Conservation (phyloP, 53 echinoderm and acorn worm genomes). For the Arbacia lixula region DNA sequence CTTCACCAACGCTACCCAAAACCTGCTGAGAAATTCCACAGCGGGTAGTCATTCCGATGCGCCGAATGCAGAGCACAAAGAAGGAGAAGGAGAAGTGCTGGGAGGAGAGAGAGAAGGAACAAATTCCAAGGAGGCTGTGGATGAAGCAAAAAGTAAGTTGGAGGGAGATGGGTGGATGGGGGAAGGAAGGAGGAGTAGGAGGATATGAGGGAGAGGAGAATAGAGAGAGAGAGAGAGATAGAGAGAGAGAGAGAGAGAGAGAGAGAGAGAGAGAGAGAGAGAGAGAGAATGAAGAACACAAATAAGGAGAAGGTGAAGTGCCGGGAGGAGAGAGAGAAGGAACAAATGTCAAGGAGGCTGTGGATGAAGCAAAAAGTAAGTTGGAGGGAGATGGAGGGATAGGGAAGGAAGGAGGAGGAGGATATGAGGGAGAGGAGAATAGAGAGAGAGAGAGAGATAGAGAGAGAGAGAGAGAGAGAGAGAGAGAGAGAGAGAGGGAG, state of each 20-base stretch:
- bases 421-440: too few relatives aligned
- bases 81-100: background rate
- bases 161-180: too few relatives aligned
- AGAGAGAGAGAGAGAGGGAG: too few relatives aligned
- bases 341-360: background rate
- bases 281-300: background rate
- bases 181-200: too few relatives aligned
- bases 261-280: too few relatives aligned
- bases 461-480: too few relatives aligned
- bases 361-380: slow-evolving; percentile 14
- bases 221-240: too few relatives aligned
- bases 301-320: background rate
- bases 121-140: slow-evolving; percentile 5
- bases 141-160: slow-evolving; percentile 11
- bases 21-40: background rate
- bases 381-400: background rate
- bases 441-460: too few relatives aligned
- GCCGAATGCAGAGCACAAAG: background rate
- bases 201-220: too few relatives aligned
- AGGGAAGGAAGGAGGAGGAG: too few relatives aligned
- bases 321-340: background rate
- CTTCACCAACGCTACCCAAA: slow-evolving; percentile 66
- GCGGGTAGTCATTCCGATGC: background rate
- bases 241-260: too few relatives aligned
- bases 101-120: background rate